Percentiles rank a stretch among this genome's conserved stretches.
Evolutionary conservation across 1,140 invertebrate species (phyloP).

Genomic region (Drosophila triauraria): DNA sequence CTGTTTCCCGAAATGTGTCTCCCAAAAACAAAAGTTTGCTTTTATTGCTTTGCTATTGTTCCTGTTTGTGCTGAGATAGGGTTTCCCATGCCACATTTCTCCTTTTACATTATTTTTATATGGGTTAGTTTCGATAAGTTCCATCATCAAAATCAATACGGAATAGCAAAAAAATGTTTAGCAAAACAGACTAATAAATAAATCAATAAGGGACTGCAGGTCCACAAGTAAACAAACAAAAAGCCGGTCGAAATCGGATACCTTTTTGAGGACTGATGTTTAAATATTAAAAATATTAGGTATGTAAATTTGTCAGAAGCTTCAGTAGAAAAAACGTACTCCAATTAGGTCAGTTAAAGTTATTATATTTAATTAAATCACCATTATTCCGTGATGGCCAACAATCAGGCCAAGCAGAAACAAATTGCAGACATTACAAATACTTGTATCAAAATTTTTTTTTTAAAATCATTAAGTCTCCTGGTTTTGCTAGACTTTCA

Average conservation of each 20-base stretch:
- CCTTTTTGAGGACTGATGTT: background rate
- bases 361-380: too few species aligned
- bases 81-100: conserved; percentile 10
- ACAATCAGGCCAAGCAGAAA: too few species aligned
- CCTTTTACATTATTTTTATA: conserved; percentile 37
- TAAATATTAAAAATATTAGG: background rate
- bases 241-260: too few species aligned
- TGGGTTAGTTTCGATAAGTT: conserved; percentile 39
- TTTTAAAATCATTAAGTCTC: background rate
- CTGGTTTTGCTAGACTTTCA: background rate
- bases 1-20: conserved; percentile 6
- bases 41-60: conserved; percentile 49
- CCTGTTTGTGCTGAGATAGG: conserved; percentile 22
- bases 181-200: conserved; percentile 62
- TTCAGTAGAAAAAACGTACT: too few species aligned
- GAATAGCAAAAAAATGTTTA: conserved; percentile 61
- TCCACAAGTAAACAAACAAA: background rate
- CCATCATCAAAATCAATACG: conserved; percentile 54
- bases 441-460: too few species aligned
- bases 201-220: conserved; percentile 42
- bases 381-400: too few species aligned
- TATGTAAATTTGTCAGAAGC: too few species aligned
- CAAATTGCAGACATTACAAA: too few species aligned
- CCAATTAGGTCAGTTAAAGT: too few species aligned
- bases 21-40: conserved; percentile 46